phyloP scores from a whole-genome alignment of 2,797 vertebrate genomes.

The Tapirus indicus region DNA sequence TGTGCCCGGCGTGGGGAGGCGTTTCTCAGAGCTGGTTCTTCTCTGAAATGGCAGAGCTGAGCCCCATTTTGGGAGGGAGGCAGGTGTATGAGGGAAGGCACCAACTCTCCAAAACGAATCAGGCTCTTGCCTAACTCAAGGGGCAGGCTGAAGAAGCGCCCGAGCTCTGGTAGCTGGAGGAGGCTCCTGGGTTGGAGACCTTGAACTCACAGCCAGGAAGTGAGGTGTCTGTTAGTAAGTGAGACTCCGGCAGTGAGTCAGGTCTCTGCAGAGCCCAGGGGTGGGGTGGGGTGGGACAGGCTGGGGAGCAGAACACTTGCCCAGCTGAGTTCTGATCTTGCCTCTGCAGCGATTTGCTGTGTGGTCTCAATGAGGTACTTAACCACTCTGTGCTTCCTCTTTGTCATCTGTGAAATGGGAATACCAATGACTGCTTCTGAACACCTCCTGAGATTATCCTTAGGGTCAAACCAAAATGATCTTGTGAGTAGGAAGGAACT shows the following conservation, averaged over 20 bases:
- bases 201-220: conserved; percentile 71
- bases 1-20: neutral
- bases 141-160: neutral
- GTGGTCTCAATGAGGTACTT: neutral
- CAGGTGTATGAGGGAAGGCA: neutral
- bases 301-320: neutral
- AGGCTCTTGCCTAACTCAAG: conserved; percentile 10
- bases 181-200: neutral
- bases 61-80: neutral
- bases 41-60: neutral
- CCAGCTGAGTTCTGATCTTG: neutral
- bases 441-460: neutral
- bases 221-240: conserved; percentile 48
- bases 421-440: neutral
- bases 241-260: conserved; percentile 57
- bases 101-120: neutral
- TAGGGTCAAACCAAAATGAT: neutral
- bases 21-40: neutral
- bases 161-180: neutral
- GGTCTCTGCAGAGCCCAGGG: neutral
- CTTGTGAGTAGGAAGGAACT: neutral
- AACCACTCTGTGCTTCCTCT: neutral
- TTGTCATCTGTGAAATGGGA: neutral
- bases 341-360: neutral
- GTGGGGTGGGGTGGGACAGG: neutral